Base-by-base conservation (phyloP, 2,888 invertebrate genomes). In the Dendrolimus pini region DNA sequence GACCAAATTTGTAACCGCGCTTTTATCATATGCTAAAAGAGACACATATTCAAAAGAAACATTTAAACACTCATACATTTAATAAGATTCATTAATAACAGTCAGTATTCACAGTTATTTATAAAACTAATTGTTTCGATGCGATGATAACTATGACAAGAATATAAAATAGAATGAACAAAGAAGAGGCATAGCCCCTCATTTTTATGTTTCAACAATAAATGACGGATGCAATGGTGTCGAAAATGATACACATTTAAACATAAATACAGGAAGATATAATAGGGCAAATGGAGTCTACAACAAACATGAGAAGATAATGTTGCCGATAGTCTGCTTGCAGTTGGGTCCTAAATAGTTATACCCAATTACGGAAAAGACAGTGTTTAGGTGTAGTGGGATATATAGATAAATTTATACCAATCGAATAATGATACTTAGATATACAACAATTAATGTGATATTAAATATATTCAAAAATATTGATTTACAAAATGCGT, bases 131-230 rank as follows among this genome's bases (percentile, higher is more conserved):
- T 78, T 77, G 74, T 73, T 72, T 78, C 75, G 73, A 78, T 82
- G 76, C 80, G 75, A 78, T 72, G 81, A 85, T 84, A 84, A 77
- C 74, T 83, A 85, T 83, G 78, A 80, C 83, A 77, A 82, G 80
- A 76, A 60, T 79, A 79, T 72, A 77, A 80, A 80, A 78, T 72
- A 73, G 67, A 72, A 79, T 65, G 63, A 78, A 69, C 78, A 79
- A 80, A 82, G 80, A 6, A 30, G 30, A 6, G 80, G 80, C 71
- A 77, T 76, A 78, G 80, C 74, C 79, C 62, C 67, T 65, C 67
- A 70, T 69, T 71, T 69, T 72, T 30, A 30, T 30, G 30, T 30
- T 73, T 77, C 69, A 47, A 12, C 9, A 47, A 0, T 47, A 9
- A 47, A 47, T 47, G 47, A 47, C 9, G 47, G 47, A 47, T 47